Evolutionary conservation across 2,113 vertebrate genomes (phyloP).

Genomic region (Hypocryptadius cinnamomeus): DNA sequence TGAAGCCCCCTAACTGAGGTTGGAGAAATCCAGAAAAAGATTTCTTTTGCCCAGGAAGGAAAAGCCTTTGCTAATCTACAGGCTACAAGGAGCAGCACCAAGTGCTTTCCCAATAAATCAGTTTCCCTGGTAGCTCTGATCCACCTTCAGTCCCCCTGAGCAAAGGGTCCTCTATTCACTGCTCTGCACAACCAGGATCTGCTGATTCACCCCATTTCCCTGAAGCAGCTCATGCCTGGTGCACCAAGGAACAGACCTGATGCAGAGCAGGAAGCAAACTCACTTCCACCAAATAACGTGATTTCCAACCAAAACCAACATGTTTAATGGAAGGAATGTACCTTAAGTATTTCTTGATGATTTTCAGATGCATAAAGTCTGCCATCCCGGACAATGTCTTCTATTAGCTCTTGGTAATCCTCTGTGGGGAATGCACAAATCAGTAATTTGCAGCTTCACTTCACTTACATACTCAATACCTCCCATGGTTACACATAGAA

Average conservation of each 20-base stretch:
- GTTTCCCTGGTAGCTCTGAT: not conserved
- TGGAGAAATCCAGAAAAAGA: not conserved
- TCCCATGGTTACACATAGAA: not conserved
- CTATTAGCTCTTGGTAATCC: conserved; percentile 97
- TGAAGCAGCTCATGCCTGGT: not conserved
- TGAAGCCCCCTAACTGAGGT: not conserved
- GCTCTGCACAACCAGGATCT: not conserved
- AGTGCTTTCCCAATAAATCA: not conserved
- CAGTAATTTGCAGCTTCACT: not conserved
- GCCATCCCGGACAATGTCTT: conserved; percentile 97
- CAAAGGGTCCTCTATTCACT: not conserved
- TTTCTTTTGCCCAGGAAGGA: rapidly evolving
- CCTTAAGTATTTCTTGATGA: conserved; percentile 99
- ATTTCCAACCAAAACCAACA: not conserved
- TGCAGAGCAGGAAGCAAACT: not conserved
- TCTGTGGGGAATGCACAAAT: conserved; percentile 73
- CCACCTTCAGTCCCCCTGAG: not conserved
- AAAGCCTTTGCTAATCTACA: not conserved
- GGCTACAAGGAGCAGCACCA: not conserved
- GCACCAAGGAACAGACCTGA: not conserved
- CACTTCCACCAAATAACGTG: not conserved
- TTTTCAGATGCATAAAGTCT: conserved; percentile 97
- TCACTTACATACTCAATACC: not conserved
- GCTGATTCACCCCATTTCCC: not conserved
- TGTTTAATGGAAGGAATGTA: not conserved